A percentile compares a stretch with the other conserved stretches of the same genome.
These are phyloP conservation scores for Ancistrus triradiatus DNA, from an alignment of 2,113 vertebrate species.

Conservation along the genomic window DNA sequence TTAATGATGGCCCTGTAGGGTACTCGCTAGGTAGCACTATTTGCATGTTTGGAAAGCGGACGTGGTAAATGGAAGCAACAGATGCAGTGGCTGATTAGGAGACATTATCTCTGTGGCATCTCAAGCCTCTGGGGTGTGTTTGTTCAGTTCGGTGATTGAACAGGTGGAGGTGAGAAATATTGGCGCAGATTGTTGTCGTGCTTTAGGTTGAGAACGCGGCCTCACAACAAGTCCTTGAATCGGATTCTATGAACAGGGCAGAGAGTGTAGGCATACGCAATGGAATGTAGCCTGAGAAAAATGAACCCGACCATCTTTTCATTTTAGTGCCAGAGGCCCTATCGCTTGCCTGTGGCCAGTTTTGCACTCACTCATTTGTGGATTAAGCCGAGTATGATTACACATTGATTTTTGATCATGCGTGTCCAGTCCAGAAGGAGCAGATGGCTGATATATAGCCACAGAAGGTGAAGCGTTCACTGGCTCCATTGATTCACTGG, in stretches of 20 bases:
- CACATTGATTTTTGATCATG: slow-evolving; percentile 57
- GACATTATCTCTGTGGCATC: slow-evolving; percentile 19
- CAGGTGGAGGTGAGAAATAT: slow-evolving; percentile 28
- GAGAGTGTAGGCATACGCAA: too few species aligned
- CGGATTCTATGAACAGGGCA: too few species aligned
- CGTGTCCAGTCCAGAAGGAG: slow-evolving; percentile 41
- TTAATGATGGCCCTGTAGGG: slow-evolving; percentile 46
- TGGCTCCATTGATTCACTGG: slow-evolving; percentile 29
- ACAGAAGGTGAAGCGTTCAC: slow-evolving; percentile 22
- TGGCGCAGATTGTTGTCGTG: slow-evolving; percentile 8
- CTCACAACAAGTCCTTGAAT: too few species aligned
- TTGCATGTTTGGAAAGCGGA: slow-evolving; percentile 33
- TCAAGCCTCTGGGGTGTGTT: slow-evolving; percentile 27
- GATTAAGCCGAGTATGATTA: slow-evolving; percentile 53
- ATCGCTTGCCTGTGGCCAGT: slow-evolving; percentile 30
- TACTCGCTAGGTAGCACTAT: slow-evolving; percentile 21
- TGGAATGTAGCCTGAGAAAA: slow-evolving; percentile 19
- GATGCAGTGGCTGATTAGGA: slow-evolving; percentile 22
- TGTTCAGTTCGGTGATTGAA: slow-evolving; percentile 21
- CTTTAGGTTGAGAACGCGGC: too few species aligned
- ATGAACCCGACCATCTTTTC: neutral
- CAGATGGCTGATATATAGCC: slow-evolving; percentile 33
- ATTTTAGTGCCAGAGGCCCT: neutral
- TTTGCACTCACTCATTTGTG: slow-evolving; percentile 49
- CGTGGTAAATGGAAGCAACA: slow-evolving; percentile 15